Evolutionary conservation across 2,888 invertebrate species (phyloP).

Genomic region (Ceratothoa steindachneri): DNA sequence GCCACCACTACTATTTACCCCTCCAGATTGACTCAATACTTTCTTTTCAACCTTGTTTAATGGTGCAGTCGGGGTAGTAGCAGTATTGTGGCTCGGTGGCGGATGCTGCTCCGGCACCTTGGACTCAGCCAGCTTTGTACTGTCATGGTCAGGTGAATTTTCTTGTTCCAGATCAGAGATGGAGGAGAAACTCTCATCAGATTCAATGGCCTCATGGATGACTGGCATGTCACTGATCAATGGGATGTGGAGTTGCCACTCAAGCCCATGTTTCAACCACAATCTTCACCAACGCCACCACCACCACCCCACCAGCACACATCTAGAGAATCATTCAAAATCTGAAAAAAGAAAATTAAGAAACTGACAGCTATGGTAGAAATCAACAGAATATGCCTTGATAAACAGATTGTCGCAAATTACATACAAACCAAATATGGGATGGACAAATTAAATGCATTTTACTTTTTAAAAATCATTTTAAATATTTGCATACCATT

Average conservation of each 20-base stretch:
- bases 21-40: background rate
- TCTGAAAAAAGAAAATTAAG: background rate
- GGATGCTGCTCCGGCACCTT: constrained; percentile 20
- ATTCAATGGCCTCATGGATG: constrained; percentile 48
- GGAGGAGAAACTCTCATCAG: constrained; percentile 48
- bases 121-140: constrained; percentile 12
- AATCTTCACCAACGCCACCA: constrained; percentile 4
- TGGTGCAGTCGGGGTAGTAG: constrained; percentile 19
- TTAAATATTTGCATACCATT: too few species aligned
- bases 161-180: constrained; percentile 44
- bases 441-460: too few species aligned
- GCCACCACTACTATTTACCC: background rate
- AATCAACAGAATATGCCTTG: too few species aligned
- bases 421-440: too few species aligned
- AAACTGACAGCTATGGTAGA: too few species aligned
- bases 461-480: too few species aligned
- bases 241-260: background rate
- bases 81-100: constrained; percentile 42
- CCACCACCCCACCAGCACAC: background rate
- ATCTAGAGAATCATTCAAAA: background rate
- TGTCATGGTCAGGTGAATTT: constrained; percentile 30
- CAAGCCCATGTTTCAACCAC: constrained; percentile 6
- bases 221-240: constrained; percentile 41
- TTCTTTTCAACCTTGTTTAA: background rate
- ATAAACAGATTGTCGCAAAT: too few species aligned